Evolutionary conservation across 2,113 vertebrate genomes (phyloP), one percentile per base, ranked within the genome.

Genomic region (Cryptotis parvus): DNA sequence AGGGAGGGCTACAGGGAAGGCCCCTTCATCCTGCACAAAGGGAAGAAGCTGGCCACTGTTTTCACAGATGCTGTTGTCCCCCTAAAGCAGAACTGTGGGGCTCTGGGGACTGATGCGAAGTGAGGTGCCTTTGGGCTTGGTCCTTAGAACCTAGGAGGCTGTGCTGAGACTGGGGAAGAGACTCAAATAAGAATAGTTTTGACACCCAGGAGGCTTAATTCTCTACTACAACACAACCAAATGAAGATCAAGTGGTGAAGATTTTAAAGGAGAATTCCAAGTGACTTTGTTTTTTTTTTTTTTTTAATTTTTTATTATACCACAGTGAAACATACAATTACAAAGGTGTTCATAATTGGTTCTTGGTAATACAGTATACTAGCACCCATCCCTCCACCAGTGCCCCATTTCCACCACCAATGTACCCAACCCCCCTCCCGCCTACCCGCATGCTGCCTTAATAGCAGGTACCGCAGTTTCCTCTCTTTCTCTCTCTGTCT

Each of bases 141-240:
- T 33, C 45, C 43, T 11, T 27, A 0, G 29, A 15, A 58, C 29
- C 26, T 20, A 2, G 31, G 18, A 7, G 14, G 5, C 9, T 0
- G 0, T 18, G 15, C 6, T 10, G 29, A 39, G 11, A 9, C 33
- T 2, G 0, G 10, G 43, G 29, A 35, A 18, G 12, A 27, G 39
- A 22, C 49, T 16, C 55, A 15, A 41, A 12, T n/a, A 9, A 26
- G 22, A 31, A 33, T 3, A 4, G 4, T 9, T 0, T 4, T 0
- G 4, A 3, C 15, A 6, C 2, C 12, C 6, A 37, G 0, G 0
- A 27, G n/a, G 9, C 20, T 12, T 3, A 8, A 29, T 18, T 39
- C 33, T 35, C 31, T 31, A 58, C 79, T 52, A 4, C n/a, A n/a
- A 3, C 16, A 3, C 3, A 9, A 16, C n/a, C 16, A 0, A 26